phyloP scores from a whole-genome alignment of 2,113 vertebrate species.

The Lathamus discolor region DNA sequence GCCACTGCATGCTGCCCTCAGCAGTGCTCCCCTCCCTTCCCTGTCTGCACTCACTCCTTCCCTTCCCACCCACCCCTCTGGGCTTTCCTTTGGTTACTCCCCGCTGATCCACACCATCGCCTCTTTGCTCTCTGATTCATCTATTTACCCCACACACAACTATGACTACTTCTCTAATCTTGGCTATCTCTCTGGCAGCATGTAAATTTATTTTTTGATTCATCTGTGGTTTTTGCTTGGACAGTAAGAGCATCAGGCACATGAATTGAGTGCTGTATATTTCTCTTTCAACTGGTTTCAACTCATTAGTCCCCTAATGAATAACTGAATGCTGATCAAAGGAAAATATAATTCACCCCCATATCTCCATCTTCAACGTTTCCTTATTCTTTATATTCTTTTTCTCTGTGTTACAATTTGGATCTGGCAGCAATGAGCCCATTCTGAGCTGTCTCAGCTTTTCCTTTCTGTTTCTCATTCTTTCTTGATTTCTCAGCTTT shows the following conservation, averaged over 20 bases:
- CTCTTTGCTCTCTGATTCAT: not conserved
- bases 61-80: not conserved
- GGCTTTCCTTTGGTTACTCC: not conserved
- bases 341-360: not conserved
- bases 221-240: not conserved
- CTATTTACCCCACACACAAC: not conserved
- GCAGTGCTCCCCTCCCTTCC: not conserved
- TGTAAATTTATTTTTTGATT: not conserved
- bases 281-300: not conserved
- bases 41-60: not conserved
- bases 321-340: not conserved
- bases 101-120: not conserved
- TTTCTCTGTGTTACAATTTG: not conserved
- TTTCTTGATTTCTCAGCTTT: not conserved
- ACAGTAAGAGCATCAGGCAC: not conserved
- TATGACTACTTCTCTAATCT: not conserved
- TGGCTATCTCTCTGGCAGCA: not conserved
- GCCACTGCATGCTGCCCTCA: not conserved
- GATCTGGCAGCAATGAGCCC: not conserved
- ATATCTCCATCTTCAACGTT: not conserved
- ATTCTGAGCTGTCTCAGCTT: not conserved
- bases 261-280: not conserved
- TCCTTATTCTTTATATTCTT: not conserved
- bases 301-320: not conserved
- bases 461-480: not conserved